These are phyloP conservation scores for Holothuria leucospilota DNA, from an alignment of 53 echinoderm and acorn worm species.

Conservation along the genomic window DNA sequence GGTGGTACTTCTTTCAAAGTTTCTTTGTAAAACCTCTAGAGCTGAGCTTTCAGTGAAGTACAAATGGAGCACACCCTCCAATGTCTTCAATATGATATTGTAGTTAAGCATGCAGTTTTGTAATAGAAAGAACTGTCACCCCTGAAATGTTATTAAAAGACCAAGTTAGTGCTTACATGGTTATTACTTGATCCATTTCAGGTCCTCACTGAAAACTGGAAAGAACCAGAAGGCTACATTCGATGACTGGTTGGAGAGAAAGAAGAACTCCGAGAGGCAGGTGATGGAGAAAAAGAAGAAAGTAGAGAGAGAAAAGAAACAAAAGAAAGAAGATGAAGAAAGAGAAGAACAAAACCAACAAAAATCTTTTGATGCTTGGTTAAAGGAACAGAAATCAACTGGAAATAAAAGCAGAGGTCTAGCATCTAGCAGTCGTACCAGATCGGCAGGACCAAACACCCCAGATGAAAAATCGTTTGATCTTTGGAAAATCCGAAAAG, in stretches of 20 bases:
- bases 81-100: too few species aligned
- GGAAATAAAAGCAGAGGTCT: slow-evolving; percentile 48
- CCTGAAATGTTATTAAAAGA: too few species aligned
- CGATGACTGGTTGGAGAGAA: slow-evolving; percentile 89
- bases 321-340: slow-evolving; percentile 86
- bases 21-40: too few species aligned
- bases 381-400: slow-evolving; percentile 76
- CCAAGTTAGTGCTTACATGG: too few species aligned
- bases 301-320: slow-evolving; percentile 69
- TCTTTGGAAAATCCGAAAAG: slow-evolving; percentile 91
- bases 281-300: slow-evolving; percentile 77
- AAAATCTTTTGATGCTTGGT: slow-evolving; percentile 84
- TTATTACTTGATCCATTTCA: too few species aligned
- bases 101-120: too few species aligned
- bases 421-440: slow-evolving; percentile 51
- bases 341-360: slow-evolving; percentile 72
- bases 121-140: too few species aligned
- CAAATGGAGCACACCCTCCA: too few species aligned
- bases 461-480: slow-evolving; percentile 90
- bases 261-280: slow-evolving; percentile 77
- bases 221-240: slow-evolving; percentile 81
- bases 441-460: slow-evolving; percentile 71
- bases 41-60: too few species aligned
- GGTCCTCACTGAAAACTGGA: slow-evolving; percentile 21
- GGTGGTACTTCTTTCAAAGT: too few species aligned